These are phyloP conservation scores for Cuniculus paca DNA, from an alignment of 2,797 vertebrate species.

Conservation along the genomic window DNA sequence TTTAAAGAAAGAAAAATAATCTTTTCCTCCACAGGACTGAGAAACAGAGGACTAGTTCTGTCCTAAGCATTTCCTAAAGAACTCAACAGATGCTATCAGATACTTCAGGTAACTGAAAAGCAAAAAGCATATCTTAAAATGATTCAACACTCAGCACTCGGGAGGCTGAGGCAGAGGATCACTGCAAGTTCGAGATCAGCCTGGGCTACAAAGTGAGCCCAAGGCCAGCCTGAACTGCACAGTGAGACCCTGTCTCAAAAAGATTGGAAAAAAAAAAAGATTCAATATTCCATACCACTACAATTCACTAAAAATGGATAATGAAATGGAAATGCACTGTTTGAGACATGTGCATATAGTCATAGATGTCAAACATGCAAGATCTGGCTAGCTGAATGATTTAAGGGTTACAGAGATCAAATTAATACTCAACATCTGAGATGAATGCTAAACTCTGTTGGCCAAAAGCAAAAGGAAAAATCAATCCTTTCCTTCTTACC, in stretches of 20 bases:
- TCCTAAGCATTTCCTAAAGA: conserved; percentile 53
- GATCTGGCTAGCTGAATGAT: not conserved
- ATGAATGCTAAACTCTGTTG: not conserved
- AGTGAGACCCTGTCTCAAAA: no score
- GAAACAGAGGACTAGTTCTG: conserved; percentile 40
- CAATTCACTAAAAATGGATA: conserved; percentile 1
- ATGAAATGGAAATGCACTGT: conserved; percentile 48
- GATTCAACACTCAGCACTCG: not conserved
- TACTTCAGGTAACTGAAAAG: conserved; percentile 41
- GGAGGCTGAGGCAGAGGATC: no score
- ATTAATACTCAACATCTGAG: conserved; percentile 35
- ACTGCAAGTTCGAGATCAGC: no score
- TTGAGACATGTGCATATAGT: not conserved
- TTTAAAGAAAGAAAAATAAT: conserved; percentile 21
- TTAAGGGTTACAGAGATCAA: conserved; percentile 23
- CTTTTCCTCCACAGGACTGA: not conserved
- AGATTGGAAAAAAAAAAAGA: not conserved
- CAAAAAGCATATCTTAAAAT: conserved; percentile 41
- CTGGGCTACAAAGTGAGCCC: no score
- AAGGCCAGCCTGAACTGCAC: no score
- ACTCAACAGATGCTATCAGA: conserved; percentile 1
- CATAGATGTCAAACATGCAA: conserved; percentile 12
- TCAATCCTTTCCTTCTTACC: not conserved
- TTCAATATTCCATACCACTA: not conserved
- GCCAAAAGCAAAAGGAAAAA: not conserved